Evolutionary conservation across 1,140 invertebrate genomes (phyloP), one percentile per base, ranked within the genome.

Genomic region (Cotesia typhae): DNA sequence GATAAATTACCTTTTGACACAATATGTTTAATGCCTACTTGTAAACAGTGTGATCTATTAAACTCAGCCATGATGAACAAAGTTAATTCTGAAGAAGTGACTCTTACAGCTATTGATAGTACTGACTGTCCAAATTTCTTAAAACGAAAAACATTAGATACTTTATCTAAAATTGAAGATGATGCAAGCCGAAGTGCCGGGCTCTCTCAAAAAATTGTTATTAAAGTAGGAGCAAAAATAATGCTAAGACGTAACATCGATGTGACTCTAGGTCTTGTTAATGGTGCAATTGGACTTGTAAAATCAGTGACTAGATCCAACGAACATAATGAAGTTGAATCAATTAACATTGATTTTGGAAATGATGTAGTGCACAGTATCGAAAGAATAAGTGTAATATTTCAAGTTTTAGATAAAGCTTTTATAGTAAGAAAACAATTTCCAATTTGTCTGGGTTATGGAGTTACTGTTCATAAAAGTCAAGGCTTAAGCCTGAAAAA

Each of bases 391-490:
- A 75, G 72, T 72, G 59, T 74, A 41, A 78, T 77, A 57, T 78
- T 77, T 63, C 36, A 80, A 78, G 69, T 85, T 37, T 78, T 81
- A 74, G 68, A 79, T 74, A 73, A 66, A 73, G 76, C 75, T 12
- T 84, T 35, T 76, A 72, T 82, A 36, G 72, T 78, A 38, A 74
- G 83, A 65, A 74, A 81, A 72, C 84, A 86, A 77, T 87, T 84
- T 80, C 82, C 84, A 14, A 76, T 84, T 9, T 76, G 67, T 37
- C 53, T 80, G 3, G 82, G 82, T 61, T 85, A 83, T 78, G 82
- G 77, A 10, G 81, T 84, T 38, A 41, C 47, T 9, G 38, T n/a
- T n/a, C n/a, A n/a, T n/a, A n/a, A n/a, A n/a, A n/a, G n/a, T n/a
- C n/a, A n/a, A n/a, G n/a, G n/a, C n/a, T n/a, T n/a, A n/a, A n/a